Conservation (phyloP, 2,888 invertebrate genomes). For the Belgica antarctica region DNA sequence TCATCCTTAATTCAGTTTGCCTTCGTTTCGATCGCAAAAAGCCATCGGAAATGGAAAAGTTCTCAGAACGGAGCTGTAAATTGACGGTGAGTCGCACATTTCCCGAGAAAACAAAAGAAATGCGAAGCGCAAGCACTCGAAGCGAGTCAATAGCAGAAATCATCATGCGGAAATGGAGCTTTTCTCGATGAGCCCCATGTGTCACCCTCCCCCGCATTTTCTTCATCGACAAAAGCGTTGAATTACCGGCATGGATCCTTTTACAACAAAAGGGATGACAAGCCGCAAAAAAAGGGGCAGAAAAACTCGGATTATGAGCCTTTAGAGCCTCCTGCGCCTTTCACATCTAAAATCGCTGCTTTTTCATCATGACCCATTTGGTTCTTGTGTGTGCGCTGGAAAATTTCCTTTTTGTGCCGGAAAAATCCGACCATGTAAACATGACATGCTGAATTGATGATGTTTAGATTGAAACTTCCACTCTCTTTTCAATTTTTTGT, state of each 20-base stretch:
- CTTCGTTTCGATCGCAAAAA: neutral
- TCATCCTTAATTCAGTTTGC: neutral
- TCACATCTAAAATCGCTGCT: neutral
- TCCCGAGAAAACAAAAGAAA: neutral
- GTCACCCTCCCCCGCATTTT: neutral
- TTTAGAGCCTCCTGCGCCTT: neutral
- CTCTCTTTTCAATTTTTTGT: neutral
- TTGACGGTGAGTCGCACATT: neutral
- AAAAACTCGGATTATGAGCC: neutral
- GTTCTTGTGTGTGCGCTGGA: neutral
- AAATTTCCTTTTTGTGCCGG: neutral
- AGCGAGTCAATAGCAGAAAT: neutral
- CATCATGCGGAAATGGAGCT: neutral
- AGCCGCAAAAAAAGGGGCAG: neutral
- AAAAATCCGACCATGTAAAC: slow-evolving; percentile 9
- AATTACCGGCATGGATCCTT: neutral
- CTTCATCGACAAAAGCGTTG: neutral
- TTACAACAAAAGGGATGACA: neutral
- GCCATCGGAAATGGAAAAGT: neutral
- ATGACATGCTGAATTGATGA: slow-evolving; percentile 18
- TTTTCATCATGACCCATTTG: slow-evolving; percentile 24
- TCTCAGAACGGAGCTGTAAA: neutral
- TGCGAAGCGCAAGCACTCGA: neutral
- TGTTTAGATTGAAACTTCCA: neutral
- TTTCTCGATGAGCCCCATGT: neutral